phyloP scores from a whole-genome alignment of 2,888 invertebrate genomes.

The Drosophila antonietae region DNA sequence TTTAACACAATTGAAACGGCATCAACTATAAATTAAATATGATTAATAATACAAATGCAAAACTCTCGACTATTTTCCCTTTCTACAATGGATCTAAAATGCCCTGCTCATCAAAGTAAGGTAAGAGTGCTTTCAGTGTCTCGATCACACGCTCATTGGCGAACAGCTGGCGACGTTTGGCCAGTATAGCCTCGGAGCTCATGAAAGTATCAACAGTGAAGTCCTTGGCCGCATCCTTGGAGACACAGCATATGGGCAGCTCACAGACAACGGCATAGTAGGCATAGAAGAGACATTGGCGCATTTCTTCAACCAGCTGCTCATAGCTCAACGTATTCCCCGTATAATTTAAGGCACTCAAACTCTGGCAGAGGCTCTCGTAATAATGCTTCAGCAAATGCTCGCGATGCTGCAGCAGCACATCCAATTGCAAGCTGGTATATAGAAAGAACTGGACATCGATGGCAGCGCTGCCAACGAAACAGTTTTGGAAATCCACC shows the following conservation, averaged over 20 bases:
- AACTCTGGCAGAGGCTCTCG: constrained; percentile 53
- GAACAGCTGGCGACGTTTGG: constrained; percentile 69
- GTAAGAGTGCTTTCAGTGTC: constrained; percentile 66
- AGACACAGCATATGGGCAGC: constrained; percentile 73
- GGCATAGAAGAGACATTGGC: constrained; percentile 68
- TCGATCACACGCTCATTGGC: constrained; percentile 64
- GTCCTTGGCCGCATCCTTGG: constrained; percentile 56
- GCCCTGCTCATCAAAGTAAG: constrained; percentile 72
- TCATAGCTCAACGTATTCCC: constrained; percentile 57
- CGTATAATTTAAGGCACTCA: constrained; percentile 46
- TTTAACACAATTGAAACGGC: background rate
- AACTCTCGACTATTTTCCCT: background rate
- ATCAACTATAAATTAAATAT: constrained; percentile 1
- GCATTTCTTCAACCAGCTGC: constrained; percentile 67
- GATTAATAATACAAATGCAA: background rate
- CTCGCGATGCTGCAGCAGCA: constrained; percentile 65
- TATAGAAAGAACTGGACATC: constrained; percentile 82
- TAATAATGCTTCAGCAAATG: constrained; percentile 74
- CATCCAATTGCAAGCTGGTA: constrained; percentile 77
- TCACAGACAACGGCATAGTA: constrained; percentile 74
- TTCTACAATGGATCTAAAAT: constrained; percentile 53
- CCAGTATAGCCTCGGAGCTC: constrained; percentile 49
- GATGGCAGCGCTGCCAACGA: constrained; percentile 78
- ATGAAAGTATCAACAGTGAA: constrained; percentile 63
- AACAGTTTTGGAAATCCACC: constrained; percentile 83